Evolutionary conservation across 2,797 vertebrate genomes (phyloP), one percentile per base, ranked within the genome.

Genomic region (Sebastes minor): DNA sequence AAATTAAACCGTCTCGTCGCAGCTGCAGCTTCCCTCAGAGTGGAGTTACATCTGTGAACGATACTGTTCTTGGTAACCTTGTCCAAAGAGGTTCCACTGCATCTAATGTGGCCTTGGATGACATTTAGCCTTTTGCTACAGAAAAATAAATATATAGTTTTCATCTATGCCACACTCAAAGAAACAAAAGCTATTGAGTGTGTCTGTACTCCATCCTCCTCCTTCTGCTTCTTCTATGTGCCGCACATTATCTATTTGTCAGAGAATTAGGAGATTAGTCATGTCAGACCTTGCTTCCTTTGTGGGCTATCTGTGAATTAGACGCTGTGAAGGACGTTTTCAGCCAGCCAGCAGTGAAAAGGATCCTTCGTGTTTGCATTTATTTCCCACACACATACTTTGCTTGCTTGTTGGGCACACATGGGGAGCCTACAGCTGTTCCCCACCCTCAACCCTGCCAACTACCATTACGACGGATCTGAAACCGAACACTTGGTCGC

Each of bases 251-350:
- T 92, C 84, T 89, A 65, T 93, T 95, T 94, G 90, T 92, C 85
- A 86, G 86, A 87, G 88, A 91, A 93, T 94, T 89, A 88, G 80
- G 67, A 91, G 88, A 93, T 94, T 91, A 89, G 88, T 86, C 83
- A 76, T 90, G 85, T 92, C 82, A 82, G 87, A 87, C 88, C 83
- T 86, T 71, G 74, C 76, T 88, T 90, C 86, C 85, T 90, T 88
- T 81, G 86, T 89, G 79, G 78, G 55, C 74, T 91, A 89, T 93
- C 88, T 82, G 78, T 83, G 85, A 94, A 91, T 92, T 84, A 84
- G 57, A 4, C 66, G 72, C 70, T 91, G 78, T 92, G 89, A 94
- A 92, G 88, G 92, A 91, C 83, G 5, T 90, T 89, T 87, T 80
- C 64, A 53, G 32, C 76, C 79, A 81, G 84, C 38, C 78, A 80